Evolutionary conservation across 2,888 invertebrate genomes (phyloP).

Genomic region (Leucoptera coffeella): DNA sequence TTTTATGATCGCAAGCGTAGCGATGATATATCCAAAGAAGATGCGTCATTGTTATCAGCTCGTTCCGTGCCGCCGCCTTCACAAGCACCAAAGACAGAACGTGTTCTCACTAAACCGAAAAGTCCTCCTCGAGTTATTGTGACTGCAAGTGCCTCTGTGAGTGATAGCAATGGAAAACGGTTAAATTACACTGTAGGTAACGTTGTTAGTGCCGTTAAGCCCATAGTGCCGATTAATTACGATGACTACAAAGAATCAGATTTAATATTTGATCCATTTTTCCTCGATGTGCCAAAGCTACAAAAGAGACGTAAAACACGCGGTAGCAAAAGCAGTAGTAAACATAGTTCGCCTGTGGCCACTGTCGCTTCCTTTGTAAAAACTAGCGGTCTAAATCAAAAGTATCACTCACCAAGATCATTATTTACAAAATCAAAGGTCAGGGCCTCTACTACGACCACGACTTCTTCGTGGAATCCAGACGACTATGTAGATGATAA

Average conservation of each 20-base stretch:
- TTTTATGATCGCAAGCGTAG: slow-evolving; percentile 45
- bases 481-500: slow-evolving; percentile 61
- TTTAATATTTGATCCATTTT: slow-evolving; percentile 69
- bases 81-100: slow-evolving; percentile 15
- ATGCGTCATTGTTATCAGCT: slow-evolving; percentile 28
- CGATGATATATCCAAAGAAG: slow-evolving; percentile 25
- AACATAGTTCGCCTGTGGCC: slow-evolving; percentile 20
- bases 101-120: slow-evolving; percentile 24
- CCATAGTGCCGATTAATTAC: slow-evolving; percentile 58
- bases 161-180: slow-evolving; percentile 64
- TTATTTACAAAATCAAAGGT: slow-evolving; percentile 18
- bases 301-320: slow-evolving; percentile 40
- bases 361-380: neutral
- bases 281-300: slow-evolving; percentile 72
- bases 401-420: neutral
- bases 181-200: slow-evolving; percentile 64
- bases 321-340: slow-evolving; percentile 23
- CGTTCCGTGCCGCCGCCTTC: slow-evolving; percentile 36
- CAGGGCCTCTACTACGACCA: slow-evolving; percentile 26
- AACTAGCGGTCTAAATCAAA: neutral
- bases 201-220: slow-evolving; percentile 50
- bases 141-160: slow-evolving; percentile 67
- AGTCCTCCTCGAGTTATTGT: slow-evolving; percentile 61
- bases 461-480: slow-evolving; percentile 35
- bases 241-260: slow-evolving; percentile 73